These are phyloP conservation scores for Marasmarcha lunaedactyla DNA, from an alignment of 2,888 invertebrate genomes.

Conservation along the genomic window DNA sequence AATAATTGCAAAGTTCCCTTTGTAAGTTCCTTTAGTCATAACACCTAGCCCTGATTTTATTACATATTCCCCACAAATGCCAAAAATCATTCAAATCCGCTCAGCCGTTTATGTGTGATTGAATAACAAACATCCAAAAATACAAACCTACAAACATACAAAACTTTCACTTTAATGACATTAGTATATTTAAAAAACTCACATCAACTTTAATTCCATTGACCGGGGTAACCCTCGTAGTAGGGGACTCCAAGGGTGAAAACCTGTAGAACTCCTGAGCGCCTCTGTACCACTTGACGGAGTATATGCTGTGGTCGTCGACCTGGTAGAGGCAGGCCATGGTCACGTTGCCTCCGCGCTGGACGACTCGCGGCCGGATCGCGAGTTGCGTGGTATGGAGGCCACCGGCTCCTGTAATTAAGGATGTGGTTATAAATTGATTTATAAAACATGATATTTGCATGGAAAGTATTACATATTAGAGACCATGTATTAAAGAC, in stretches of 20 bases:
- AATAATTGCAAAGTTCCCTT: too few species aligned
- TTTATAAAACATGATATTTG: background rate
- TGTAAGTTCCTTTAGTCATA: too few species aligned
- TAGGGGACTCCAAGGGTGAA: constrained; percentile 79
- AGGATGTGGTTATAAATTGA: constrained; percentile 19
- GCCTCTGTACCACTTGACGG: constrained; percentile 89
- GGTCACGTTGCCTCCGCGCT: constrained; percentile 76
- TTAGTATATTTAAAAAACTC: too few species aligned
- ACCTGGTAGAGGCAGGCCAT: constrained; percentile 82
- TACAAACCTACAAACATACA: too few species aligned
- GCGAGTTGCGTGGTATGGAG: constrained; percentile 79
- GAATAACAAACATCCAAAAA: too few species aligned
- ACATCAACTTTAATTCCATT: constrained; percentile 85
- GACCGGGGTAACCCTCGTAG: constrained; percentile 78
- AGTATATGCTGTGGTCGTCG: constrained; percentile 80
- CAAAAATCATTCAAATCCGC: too few species aligned
- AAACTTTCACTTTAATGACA: too few species aligned
- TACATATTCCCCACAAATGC: too few species aligned
- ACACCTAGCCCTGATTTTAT: too few species aligned
- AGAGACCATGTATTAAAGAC: too few species aligned
- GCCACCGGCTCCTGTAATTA: constrained; percentile 72
- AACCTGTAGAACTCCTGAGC: constrained; percentile 86
- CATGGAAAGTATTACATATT: background rate
- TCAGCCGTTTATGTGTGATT: too few species aligned
- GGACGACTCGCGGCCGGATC: constrained; percentile 78